These are phyloP conservation scores for Acipenser oxyrinchus DNA, from an alignment of 2,797 vertebrate species.

Conservation along the genomic window DNA sequence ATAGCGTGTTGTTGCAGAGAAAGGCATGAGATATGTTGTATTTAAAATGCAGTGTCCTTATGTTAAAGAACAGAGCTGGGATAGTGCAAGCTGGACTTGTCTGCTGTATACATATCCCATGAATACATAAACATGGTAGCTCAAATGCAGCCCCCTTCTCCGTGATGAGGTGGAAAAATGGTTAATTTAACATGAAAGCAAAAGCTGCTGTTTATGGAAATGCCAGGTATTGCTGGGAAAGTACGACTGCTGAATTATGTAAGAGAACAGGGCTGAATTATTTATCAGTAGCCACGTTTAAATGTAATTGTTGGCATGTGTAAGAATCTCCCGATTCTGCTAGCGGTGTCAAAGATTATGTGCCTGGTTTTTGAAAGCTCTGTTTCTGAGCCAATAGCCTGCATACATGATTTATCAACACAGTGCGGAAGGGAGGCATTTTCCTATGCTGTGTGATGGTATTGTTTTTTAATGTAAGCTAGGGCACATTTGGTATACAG, in stretches of 20 bases:
- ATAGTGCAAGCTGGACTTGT: constrained; percentile 23
- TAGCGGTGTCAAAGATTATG: constrained; percentile 42
- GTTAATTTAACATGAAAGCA: constrained; percentile 18
- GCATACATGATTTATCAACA: constrained; percentile 44
- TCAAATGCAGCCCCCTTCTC: constrained; percentile 48
- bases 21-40: constrained; percentile 51
- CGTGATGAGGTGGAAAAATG: constrained; percentile 45
- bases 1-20: constrained; percentile 36
- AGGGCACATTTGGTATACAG: constrained; percentile 28
- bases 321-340: constrained; percentile 27
- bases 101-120: constrained; percentile 28
- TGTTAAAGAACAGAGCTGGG: constrained; percentile 38
- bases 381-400: constrained; percentile 50
- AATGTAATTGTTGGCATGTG: constrained; percentile 27
- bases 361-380: constrained; percentile 37
- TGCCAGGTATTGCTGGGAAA: constrained; percentile 40
- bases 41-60: constrained; percentile 52
- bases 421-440: constrained; percentile 24
- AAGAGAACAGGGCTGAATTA: constrained; percentile 21
- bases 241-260: constrained; percentile 23
- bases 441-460: background rate
- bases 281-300: background rate
- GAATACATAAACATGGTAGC: constrained; percentile 40
- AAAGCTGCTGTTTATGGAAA: constrained; percentile 35
- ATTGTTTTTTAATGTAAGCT: constrained; percentile 48